Base-by-base conservation (phyloP, 2,113 vertebrate species). In the Forbesichthys agassizii region DNA sequence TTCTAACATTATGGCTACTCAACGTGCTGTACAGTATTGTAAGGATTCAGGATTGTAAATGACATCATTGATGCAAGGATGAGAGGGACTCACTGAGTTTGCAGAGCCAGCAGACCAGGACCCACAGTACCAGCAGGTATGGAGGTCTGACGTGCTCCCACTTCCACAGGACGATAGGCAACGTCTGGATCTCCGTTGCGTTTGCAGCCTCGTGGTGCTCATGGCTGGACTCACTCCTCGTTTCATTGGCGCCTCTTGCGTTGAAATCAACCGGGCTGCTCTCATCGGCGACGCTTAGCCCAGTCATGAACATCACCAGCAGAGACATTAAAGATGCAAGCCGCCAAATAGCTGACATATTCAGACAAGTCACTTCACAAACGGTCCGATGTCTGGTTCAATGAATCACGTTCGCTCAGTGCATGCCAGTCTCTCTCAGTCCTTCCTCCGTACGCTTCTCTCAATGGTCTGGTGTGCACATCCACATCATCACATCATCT, bases 121-220 rank as follows among this genome's bases (percentile, higher is more conserved):
- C 33, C 93, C 93, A 94, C 3, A 93, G 68, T 1, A 88, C 78
- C 76, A 94, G 90, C 72, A 93, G 48, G 83, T 94, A 94, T 0
- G 91, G 92, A 0, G 3, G 18, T 5, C 72, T 27, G 1, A 93
- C 88, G 13, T 93, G 91, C 0, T 80, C 14, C 93, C 93, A 94
- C 71, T 87, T 92, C 91, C 91, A 94, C 52, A 57, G 78, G 57
- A 94, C 93, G 11, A 94, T 91, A 0, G 92, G 89, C n/a, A 94
- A 51, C 0, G 90, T 92, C 2, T 16, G 9, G 48, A 0, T 13
- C 66, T 0, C 9, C 68, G 0, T 48, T 3, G 2, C 8, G 0
- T 52, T 47, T 16, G 52, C 20, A n/a, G 67, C 12, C 9, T 11
- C 3, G 11, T 58, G 33, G 1, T 0, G 9, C 48, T 64, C 1